These are phyloP conservation scores for Cryptocheilus praepositus DNA, from an alignment of 2,888 invertebrate species.

Conservation along the genomic window DNA sequence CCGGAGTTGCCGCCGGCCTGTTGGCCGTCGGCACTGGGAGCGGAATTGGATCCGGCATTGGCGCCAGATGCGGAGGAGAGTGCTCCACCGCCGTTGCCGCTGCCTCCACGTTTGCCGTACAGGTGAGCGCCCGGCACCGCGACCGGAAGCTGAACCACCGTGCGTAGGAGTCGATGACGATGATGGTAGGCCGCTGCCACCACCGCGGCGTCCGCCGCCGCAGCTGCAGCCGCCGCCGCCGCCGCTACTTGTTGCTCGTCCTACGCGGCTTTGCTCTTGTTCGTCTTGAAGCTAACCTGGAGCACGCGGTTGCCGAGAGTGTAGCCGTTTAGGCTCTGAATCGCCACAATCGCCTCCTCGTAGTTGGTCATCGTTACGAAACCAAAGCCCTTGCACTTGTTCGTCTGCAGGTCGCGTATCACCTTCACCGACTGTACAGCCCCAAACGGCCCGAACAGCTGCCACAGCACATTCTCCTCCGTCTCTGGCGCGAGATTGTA, in stretches of 20 bases:
- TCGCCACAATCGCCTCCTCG: constrained; percentile 94
- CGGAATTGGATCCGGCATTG: constrained; percentile 27
- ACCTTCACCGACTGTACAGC: constrained; percentile 95
- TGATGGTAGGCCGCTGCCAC: constrained; percentile 41
- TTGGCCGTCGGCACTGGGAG: constrained; percentile 31
- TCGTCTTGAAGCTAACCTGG: constrained; percentile 94
- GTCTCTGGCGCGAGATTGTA: constrained; percentile 97
- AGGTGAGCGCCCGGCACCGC: constrained; percentile 27
- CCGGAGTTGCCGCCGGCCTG: constrained; percentile 29
- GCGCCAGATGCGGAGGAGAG: constrained; percentile 19
- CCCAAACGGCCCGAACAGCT: constrained; percentile 96
- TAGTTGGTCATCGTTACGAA: constrained; percentile 97
- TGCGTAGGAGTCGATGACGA: constrained; percentile 29
- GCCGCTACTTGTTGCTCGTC: constrained; percentile 68
- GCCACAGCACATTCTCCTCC: constrained; percentile 96
- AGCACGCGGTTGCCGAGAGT: constrained; percentile 92
- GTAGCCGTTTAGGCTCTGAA: constrained; percentile 94
- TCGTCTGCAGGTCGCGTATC: constrained; percentile 92
- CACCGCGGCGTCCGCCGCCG: constrained; percentile 32
- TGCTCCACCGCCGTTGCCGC: constrained; percentile 14
- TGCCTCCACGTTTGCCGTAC: constrained; percentile 28
- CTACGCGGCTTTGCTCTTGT: constrained; percentile 85
- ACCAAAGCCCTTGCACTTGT: constrained; percentile 96
- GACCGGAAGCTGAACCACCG: constrained; percentile 27
- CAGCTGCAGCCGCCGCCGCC: constrained; percentile 40